Base-by-base conservation (phyloP, 2,888 invertebrate species). In the Macrosoma leucophasiata region DNA sequence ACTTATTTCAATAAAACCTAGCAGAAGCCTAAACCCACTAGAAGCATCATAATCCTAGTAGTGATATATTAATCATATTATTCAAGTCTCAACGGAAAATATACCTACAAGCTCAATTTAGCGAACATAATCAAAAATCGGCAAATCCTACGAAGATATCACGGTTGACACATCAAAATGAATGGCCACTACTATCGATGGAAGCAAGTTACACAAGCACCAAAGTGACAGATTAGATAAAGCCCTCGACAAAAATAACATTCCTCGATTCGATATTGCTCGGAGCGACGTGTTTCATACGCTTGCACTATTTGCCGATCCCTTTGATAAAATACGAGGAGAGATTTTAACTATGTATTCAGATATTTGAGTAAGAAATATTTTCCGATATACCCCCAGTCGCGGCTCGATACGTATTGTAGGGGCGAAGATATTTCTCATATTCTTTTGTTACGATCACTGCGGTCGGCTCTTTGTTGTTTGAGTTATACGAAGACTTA, bases 391-490 rank as follows among this genome's bases (percentile, higher is more conserved):
- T 69, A 67, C 67, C 58, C 60, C 62, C 62, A 68, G 64, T 62
- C 67, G 63, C 65, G 64, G 72, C 68, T 61, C 70, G 69, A 67
- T 71, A 62, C 67, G 58, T 62, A 72, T 72, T 72, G 71, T 67
- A 61, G 61, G 60, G 53, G 62, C 61, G 66, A 58, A 69, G 69
- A 75, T 77, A 78, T 76, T 77, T 73, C 71, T 74, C 70, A 77
- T 75, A 75, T 77, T 77, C 77, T 71, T 81, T 81, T 81, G 79
- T 81, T 62, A 59, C 58, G 56, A 69, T 64, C 63, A 57, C 61
- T 57, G 62, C 66, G 68, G 68, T 54, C 68, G 65, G 64, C 61
- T 69, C 68, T 77, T 76, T 76, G 76, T 77, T 77, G 64, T 73
- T 67, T 62, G 67, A 69, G 65, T 73, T 72, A 75, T 70, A 67